phyloP scores from a whole-genome alignment of 2,797 vertebrate genomes.

The Labroides dimidiatus region DNA sequence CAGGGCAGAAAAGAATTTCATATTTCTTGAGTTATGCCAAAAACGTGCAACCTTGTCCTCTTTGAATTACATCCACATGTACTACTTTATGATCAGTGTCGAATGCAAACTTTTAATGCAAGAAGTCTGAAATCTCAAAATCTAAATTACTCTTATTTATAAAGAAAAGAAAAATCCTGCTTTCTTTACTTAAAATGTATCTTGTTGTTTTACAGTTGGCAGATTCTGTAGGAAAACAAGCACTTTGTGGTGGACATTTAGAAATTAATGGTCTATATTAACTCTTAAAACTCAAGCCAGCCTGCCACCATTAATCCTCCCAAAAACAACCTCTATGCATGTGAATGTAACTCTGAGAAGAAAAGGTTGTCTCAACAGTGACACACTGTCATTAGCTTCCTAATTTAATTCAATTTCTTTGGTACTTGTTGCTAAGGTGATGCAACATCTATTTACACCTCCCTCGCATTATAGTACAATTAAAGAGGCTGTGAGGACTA shows the following conservation, averaged over 20 bases:
- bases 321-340: slow-evolving; percentile 1
- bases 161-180: too few relatives aligned
- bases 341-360: slow-evolving; percentile 57
- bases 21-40: slow-evolving; percentile 1
- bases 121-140: neutral
- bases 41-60: slow-evolving; percentile 54
- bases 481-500: too few relatives aligned
- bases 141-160: too few relatives aligned
- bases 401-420: slow-evolving; percentile 46
- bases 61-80: slow-evolving; percentile 53
- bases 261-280: too few relatives aligned
- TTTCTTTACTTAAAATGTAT: neutral
- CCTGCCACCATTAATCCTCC: too few relatives aligned
- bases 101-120: neutral
- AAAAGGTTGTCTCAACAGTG: slow-evolving; percentile 58
- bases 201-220: neutral
- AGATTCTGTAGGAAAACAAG: neutral
- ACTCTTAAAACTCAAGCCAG: neutral
- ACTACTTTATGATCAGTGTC: slow-evolving; percentile 18
- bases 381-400: slow-evolving; percentile 38
- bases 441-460: neutral
- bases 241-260: neutral
- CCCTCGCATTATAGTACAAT: too few relatives aligned
- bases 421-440: slow-evolving; percentile 52
- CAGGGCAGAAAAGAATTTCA: slow-evolving; percentile 34